These are phyloP conservation scores for Antigone vipio DNA, from an alignment of 2,113 vertebrate genomes.

Conservation along the genomic window DNA sequence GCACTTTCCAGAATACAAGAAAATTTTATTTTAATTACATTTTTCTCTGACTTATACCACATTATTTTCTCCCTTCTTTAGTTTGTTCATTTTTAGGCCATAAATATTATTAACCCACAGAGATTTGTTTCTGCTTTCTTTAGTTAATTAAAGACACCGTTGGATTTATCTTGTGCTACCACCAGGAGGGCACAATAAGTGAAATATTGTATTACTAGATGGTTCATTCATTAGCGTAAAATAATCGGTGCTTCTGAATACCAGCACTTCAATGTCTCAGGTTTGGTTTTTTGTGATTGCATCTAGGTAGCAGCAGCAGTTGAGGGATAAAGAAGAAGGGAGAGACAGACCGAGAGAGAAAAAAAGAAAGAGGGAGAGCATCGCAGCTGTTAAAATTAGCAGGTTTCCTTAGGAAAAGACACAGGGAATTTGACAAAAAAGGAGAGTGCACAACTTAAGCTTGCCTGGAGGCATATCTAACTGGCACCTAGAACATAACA, in stretches of 20 bases:
- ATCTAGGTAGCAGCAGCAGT: constrained; percentile 1
- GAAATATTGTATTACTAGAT: constrained; percentile 75
- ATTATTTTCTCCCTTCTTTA: constrained; percentile 58
- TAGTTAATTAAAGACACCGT: constrained; percentile 79
- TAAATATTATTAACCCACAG: constrained; percentile 79
- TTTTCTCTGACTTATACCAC: constrained; percentile 58
- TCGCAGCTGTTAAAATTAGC: neutral
- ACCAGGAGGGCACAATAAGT: constrained; percentile 78
- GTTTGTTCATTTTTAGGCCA: constrained; percentile 69
- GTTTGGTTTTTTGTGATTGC: neutral
- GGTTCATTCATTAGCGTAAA: constrained; percentile 77
- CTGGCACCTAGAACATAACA: neutral
- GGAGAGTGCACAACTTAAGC: neutral
- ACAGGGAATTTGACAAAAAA: neutral
- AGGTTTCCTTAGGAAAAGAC: constrained; percentile 1
- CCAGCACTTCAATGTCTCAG: constrained; percentile 33
- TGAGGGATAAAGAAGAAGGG: neutral
- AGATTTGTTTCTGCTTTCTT: constrained; percentile 75
- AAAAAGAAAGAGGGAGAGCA: neutral
- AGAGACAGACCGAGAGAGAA: neutral
- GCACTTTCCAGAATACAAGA: constrained; percentile 53
- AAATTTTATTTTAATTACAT: constrained; percentile 73
- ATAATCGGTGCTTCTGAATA: constrained; percentile 59
- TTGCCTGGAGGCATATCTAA: constrained; percentile 10
- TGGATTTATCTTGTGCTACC: constrained; percentile 76